Base-by-base conservation (phyloP, 92 coral and sea anemone genomes). In the Pocillopora grandis region DNA sequence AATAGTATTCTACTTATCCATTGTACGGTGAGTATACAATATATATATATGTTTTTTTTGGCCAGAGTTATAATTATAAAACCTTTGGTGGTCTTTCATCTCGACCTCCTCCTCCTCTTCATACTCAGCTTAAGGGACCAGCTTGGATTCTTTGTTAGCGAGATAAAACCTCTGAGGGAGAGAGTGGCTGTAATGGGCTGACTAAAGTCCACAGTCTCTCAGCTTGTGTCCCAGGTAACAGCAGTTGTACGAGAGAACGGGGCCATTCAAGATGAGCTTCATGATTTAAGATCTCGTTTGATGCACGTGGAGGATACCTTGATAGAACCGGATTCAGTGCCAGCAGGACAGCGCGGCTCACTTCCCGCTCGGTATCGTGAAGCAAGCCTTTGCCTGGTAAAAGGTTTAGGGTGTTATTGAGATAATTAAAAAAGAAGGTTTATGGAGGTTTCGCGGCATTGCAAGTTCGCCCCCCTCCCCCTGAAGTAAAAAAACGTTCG, bases 191-290 rank as follows among this genome's bases (percentile, higher is more conserved):
- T 52, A n/a, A 66, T 80, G 23, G 83, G 80, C 5, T 23, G 71
- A 75, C 58, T 89, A 12, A 75, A 76, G 36, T 14, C 85, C n/a
- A 89, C 85, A 18, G 70, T 89, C 83, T 66, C 86, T 3, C 89
- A 80, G 82, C 62, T 89, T 58, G 63, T 80, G 59, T 62, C 87
- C 18, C 89, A 89, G 68, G 86, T 89, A 2, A 61, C 76, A 55
- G 58, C 52, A n/a, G n/a, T n/a, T n/a, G n/a, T n/a, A n/a, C n/a
- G n/a, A 1, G 88, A 84, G 37, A 84, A 76, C 33, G 76, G 76
- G 9, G 67, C 33, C 59, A 84, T 66, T 20, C 58, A 67, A 35
- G 82, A 76, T 42, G 81, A 76, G 19, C 12, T 84, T 48, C 56
- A 69, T 4, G 55, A 27, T 17, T 56, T 84, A 20, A 57, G 73